Percentiles rank a stretch among this genome's conserved stretches.
Evolutionary conservation across 2,797 vertebrate genomes (phyloP).

Genomic region (Linurgus olivaceus): DNA sequence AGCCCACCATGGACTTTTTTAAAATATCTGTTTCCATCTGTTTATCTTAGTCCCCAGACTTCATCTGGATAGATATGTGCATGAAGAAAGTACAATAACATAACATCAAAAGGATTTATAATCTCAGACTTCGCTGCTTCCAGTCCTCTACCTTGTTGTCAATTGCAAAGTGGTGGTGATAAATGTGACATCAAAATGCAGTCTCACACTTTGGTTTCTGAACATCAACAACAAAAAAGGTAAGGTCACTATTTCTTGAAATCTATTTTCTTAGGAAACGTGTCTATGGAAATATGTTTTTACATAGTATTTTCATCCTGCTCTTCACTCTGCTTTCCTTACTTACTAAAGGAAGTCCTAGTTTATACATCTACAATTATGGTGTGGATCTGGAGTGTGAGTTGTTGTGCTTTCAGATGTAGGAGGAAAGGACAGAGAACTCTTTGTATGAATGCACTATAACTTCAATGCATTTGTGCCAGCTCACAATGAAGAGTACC

Average conservation of each 20-base stretch:
- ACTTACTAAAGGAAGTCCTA: background rate
- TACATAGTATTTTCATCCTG: background rate
- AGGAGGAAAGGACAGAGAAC: background rate
- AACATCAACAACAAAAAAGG: conserved; percentile 13
- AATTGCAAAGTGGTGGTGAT: background rate
- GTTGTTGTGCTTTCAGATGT: background rate
- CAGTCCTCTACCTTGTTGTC: background rate
- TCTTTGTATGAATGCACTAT: background rate
- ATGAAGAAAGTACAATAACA: background rate
- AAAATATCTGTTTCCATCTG: background rate
- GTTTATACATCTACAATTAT: background rate
- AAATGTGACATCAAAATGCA: background rate
- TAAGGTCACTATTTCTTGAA: conserved; percentile 12
- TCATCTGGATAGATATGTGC: background rate
- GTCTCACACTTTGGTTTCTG: background rate
- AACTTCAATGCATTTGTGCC: background rate
- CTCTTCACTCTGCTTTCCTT: background rate
- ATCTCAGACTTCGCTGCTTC: background rate
- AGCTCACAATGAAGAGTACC: background rate
- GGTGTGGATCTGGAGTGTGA: background rate
- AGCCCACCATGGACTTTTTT: background rate
- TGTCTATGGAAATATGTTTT: background rate
- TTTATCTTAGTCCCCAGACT: background rate
- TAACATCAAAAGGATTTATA: background rate
- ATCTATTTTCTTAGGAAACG: background rate